Conservation (phyloP, 1,140 invertebrate genomes). For the Drosophila tsacasi region DNA sequence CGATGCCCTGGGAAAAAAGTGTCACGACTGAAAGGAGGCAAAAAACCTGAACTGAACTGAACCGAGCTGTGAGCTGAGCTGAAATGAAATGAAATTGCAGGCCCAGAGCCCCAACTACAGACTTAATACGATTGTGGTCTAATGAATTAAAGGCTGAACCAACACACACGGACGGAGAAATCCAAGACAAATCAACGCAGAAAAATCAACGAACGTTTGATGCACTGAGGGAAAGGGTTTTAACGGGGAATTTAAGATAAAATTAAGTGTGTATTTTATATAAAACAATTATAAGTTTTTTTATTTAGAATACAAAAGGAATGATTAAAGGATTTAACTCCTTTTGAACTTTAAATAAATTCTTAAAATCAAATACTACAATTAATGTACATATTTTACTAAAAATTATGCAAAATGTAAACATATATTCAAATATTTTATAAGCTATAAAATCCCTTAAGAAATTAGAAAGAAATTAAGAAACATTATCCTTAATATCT, state of each 20-base stretch:
- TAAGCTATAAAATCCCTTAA: background rate
- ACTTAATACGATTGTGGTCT: conserved; percentile 68
- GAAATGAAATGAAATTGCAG: conserved; percentile 56
- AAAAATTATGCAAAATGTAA: background rate
- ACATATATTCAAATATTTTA: background rate
- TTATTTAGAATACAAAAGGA: background rate
- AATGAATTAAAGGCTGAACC: conserved; percentile 67
- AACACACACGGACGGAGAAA: conserved; percentile 39
- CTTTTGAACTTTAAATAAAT: background rate
- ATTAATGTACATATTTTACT: background rate
- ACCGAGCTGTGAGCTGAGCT: conserved; percentile 19
- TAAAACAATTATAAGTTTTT: background rate
- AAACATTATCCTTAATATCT: background rate
- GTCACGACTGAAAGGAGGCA: conserved; percentile 43
- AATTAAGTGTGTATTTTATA: background rate
- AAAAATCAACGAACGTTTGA: conserved; percentile 34
- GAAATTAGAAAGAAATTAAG: rapidly evolving
- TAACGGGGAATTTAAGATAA: no score
- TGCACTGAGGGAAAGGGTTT: conserved; percentile 10
- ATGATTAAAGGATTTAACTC: background rate
- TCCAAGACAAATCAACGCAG: conserved; percentile 60
- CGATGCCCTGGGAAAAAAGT: conserved; percentile 54
- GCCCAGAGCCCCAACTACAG: conserved; percentile 49
- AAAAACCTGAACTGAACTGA: conserved; percentile 37
- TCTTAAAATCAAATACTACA: background rate